phyloP scores from a whole-genome alignment of 1,140 invertebrate species.

The Lordiphosa stackelbergi region DNA sequence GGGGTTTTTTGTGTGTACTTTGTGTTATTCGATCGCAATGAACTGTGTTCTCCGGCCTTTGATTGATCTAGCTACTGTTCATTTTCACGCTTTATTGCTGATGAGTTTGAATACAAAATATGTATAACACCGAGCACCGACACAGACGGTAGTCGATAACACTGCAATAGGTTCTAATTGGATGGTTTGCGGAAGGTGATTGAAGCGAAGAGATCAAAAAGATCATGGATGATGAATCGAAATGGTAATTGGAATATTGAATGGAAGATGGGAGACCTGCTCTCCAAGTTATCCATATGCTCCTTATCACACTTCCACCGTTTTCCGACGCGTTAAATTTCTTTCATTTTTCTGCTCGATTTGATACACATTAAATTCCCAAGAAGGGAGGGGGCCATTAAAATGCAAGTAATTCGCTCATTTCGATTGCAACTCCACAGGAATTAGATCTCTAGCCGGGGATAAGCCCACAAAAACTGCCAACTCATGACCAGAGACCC shows the following conservation, averaged over 20 bases:
- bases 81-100: slow-evolving; percentile 63
- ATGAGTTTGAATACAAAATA: slow-evolving; percentile 49
- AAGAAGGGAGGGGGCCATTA: slow-evolving; percentile 22
- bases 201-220: background rate
- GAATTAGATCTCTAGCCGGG: slow-evolving; percentile 37
- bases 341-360: slow-evolving; percentile 64
- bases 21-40: slow-evolving; percentile 32
- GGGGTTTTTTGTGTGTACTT: slow-evolving; percentile 22
- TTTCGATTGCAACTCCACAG: slow-evolving; percentile 15
- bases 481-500: slow-evolving; percentile 46
- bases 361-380: slow-evolving; percentile 65
- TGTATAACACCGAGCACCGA: slow-evolving; percentile 22
- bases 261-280: too few relatives aligned
- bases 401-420: slow-evolving; percentile 67
- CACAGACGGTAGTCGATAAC: slow-evolving; percentile 33
- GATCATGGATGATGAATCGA: slow-evolving; percentile 8
- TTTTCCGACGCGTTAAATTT: slow-evolving; percentile 19
- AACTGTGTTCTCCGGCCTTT: slow-evolving; percentile 45
- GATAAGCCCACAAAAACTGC: slow-evolving; percentile 53
- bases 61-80: slow-evolving; percentile 70
- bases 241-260: background rate
- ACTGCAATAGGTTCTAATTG: slow-evolving; percentile 29
- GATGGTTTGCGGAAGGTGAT: background rate
- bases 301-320: slow-evolving; percentile 8
- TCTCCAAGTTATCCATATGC: too few relatives aligned